Percentiles rank a stretch among this genome's conserved stretches.
Evolutionary conservation across 2,888 invertebrate genomes (phyloP).

Genomic region (Pinctada fucata): DNA sequence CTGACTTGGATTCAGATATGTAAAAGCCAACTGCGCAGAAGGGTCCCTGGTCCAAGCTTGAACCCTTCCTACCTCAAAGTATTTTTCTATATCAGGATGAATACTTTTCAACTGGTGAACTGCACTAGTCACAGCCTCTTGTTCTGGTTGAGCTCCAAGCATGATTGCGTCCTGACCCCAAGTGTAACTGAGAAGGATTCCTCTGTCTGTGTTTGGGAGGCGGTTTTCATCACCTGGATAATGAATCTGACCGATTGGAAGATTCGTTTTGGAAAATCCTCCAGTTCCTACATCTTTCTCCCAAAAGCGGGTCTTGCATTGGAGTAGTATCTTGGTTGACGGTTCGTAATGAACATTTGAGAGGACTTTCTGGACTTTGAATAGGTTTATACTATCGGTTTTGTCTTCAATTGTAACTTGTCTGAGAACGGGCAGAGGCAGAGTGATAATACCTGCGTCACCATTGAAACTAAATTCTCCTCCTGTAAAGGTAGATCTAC

Average conservation of each 20-base stretch:
- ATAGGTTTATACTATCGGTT: not conserved
- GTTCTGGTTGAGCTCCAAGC: conserved; percentile 27
- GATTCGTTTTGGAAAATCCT: too few relatives aligned
- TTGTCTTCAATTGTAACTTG: too few relatives aligned
- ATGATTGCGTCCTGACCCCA: too few relatives aligned
- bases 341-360: conserved; percentile 19
- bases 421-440: conserved; percentile 24
- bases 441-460: conserved; percentile 45
- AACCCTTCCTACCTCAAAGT: conserved; percentile 6
- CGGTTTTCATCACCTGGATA: too few relatives aligned
- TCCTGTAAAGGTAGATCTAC: conserved; percentile 23
- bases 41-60: conserved; percentile 47
- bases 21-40: conserved; percentile 39
- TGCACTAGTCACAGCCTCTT: conserved; percentile 40
- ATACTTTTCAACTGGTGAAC: conserved; percentile 40
- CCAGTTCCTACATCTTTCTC: too few relatives aligned
- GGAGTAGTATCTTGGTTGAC: conserved; percentile 42
- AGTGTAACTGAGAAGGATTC: too few relatives aligned
- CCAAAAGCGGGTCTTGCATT: conserved; percentile 42
- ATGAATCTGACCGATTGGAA: too few relatives aligned
- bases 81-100: conserved; percentile 24
- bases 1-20: conserved; percentile 35
- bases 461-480: not conserved
- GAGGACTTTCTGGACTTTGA: too few relatives aligned
- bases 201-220: too few relatives aligned